Evolutionary conservation across 2,888 invertebrate species (phyloP).

Genomic region (Sarcophaga subvicina): DNA sequence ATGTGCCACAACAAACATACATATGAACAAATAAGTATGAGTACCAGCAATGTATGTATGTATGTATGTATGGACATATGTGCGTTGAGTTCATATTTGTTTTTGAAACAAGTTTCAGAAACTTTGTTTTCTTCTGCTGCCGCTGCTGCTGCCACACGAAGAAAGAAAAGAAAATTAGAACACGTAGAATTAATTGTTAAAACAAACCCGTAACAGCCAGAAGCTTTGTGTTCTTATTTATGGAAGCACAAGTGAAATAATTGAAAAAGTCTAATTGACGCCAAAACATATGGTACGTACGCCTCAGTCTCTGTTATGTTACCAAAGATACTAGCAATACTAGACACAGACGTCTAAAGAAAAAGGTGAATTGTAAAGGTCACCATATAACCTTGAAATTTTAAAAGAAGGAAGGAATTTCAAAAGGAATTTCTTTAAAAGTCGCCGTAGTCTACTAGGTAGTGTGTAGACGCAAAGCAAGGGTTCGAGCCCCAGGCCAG

Average conservation of each 20-base stretch:
- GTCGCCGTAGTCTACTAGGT: no score
- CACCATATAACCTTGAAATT: background rate
- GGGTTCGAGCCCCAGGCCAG: no score
- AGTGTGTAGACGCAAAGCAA: no score
- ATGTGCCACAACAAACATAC: background rate
- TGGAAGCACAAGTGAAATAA: background rate
- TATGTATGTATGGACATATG: no score
- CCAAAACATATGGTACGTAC: background rate
- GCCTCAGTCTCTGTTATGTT: background rate
- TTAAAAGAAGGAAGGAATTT: no score
- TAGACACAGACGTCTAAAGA: background rate
- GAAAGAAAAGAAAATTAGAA: background rate
- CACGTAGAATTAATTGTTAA: background rate
- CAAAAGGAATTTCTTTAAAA: no score
- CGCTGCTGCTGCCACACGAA: background rate
- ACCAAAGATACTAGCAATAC: background rate
- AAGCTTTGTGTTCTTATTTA: background rate
- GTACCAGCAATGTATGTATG: background rate
- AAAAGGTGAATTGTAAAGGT: background rate
- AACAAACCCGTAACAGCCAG: background rate
- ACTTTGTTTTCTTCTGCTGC: background rate
- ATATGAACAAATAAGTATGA: background rate
- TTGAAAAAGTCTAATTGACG: background rate
- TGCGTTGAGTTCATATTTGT: background rate
- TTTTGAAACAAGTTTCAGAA: background rate